Conservation (phyloP, 2,888 invertebrate genomes). For the Silvanus unidentatus region DNA sequence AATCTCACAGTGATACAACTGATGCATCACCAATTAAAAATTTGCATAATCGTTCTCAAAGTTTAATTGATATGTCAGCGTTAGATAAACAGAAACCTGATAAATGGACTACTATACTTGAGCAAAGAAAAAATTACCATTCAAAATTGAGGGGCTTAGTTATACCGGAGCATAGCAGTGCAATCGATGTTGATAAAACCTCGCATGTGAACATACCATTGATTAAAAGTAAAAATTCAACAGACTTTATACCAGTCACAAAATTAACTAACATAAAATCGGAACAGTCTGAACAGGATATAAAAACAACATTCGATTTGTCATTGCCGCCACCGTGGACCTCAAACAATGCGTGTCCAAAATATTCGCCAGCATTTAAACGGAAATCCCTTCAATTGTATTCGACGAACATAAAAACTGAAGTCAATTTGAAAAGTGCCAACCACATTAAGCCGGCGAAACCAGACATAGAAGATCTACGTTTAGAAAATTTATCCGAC, state of each 20-base stretch:
- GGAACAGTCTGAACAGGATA: constrained; percentile 17
- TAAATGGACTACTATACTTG: constrained; percentile 67
- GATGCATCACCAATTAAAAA: constrained; percentile 18
- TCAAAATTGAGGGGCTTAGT: constrained; percentile 83
- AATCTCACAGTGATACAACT: constrained; percentile 22
- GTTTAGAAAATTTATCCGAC: constrained; percentile 29
- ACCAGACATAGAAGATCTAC: constrained; percentile 16
- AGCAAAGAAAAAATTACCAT: constrained; percentile 74
- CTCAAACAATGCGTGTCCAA: constrained; percentile 53
- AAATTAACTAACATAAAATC: constrained; percentile 18
- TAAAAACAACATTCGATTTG: constrained; percentile 18
- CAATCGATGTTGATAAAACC: constrained; percentile 45
- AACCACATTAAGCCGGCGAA: neutral
- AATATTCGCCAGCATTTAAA: constrained; percentile 79
- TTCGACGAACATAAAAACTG: constrained; percentile 25
- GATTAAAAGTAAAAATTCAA: constrained; percentile 59
- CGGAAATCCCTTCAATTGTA: constrained; percentile 67
- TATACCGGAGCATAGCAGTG: constrained; percentile 68
- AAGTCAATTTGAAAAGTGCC: neutral
- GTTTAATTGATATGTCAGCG: constrained; percentile 46
- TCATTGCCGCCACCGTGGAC: constrained; percentile 37
- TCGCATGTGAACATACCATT: constrained; percentile 74
- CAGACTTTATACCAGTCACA: constrained; percentile 30
- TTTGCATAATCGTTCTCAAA: constrained; percentile 48
- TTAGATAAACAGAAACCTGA: constrained; percentile 36